A percentile compares a stretch with the other conserved stretches of the same genome.
Evolutionary conservation across 2,797 vertebrate genomes (phyloP).

Genomic region (Lemur catta): DNA sequence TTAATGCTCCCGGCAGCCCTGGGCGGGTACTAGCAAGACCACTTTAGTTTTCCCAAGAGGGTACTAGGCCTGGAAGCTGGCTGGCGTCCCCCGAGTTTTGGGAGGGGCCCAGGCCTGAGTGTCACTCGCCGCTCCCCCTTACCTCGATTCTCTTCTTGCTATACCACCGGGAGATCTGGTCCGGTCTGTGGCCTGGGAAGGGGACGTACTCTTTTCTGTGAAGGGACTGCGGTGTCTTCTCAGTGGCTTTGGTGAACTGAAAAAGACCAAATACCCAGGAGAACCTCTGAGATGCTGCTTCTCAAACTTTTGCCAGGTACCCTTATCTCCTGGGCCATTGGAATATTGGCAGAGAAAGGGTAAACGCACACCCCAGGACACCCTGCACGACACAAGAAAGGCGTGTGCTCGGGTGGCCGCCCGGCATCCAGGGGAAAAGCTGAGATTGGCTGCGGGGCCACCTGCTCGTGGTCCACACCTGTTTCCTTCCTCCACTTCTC

Average conservation of each 20-base stretch:
- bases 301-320: not conserved
- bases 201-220: constrained; percentile 38
- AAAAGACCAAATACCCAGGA: constrained; percentile 11
- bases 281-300: not conserved
- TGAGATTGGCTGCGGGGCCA: accelerated
- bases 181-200: not conserved
- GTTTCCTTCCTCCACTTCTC: not conserved
- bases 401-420: accelerated
- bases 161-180: constrained; percentile 69
- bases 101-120: not conserved
- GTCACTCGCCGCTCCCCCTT: not conserved
- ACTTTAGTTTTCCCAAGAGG: not conserved
- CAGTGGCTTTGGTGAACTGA: constrained; percentile 62
- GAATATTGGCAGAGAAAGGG: not conserved
- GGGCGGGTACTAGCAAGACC: accelerated
- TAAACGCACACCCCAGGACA: accelerated
- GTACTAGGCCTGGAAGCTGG: not conserved
- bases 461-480: accelerated
- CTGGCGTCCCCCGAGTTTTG: not conserved
- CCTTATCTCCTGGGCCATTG: not conserved
- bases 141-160: constrained; percentile 61
- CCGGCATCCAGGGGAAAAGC: accelerated
- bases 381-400: accelerated
- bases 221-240: constrained; percentile 13
- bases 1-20: accelerated